Percentiles rank a stretch among this genome's conserved stretches.
These are phyloP conservation scores for Glyptemys insculpta DNA, from an alignment of 2,797 vertebrate genomes.

Conservation along the genomic window DNA sequence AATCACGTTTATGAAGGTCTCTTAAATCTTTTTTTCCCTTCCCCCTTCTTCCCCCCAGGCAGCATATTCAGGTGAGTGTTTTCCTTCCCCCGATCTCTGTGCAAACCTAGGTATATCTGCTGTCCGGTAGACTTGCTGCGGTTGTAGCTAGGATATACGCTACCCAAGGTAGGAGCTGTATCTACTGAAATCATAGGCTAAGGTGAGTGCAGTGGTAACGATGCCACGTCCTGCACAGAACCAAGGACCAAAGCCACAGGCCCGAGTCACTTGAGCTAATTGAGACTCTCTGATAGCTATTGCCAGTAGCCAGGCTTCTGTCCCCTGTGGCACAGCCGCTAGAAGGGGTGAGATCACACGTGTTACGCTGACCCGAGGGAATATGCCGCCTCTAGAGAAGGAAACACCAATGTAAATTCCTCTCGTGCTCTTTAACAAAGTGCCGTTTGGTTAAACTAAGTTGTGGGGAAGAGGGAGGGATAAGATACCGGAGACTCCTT, in stretches of 20 bases:
- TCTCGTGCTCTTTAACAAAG: background rate
- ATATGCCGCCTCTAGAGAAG: background rate
- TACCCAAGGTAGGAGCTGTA: background rate
- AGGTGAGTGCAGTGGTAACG: background rate
- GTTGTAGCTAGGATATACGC: background rate
- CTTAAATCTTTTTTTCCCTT: background rate
- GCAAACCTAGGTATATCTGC: rapidly evolving
- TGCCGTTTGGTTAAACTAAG: too few relatives aligned
- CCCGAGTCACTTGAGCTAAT: rapidly evolving
- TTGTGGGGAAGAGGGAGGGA: background rate
- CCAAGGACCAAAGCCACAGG: rapidly evolving
- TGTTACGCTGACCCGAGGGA: background rate
- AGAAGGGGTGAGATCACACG: background rate
- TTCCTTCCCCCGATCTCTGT: background rate
- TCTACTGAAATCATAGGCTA: background rate
- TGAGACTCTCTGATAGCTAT: background rate
- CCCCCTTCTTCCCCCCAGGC: slow-evolving; percentile 53
- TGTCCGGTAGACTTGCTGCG: too few relatives aligned
- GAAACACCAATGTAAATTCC: background rate
- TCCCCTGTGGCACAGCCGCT: background rate
- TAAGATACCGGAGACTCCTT: background rate
- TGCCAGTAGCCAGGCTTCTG: background rate
- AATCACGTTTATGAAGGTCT: background rate
- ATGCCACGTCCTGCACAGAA: rapidly evolving
- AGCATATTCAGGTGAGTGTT: slow-evolving; percentile 76